A percentile compares a stretch with the other conserved stretches of the same genome.
These are phyloP conservation scores for Lycodopsis pacificus DNA, from an alignment of 2,797 vertebrate genomes.

Conservation along the genomic window DNA sequence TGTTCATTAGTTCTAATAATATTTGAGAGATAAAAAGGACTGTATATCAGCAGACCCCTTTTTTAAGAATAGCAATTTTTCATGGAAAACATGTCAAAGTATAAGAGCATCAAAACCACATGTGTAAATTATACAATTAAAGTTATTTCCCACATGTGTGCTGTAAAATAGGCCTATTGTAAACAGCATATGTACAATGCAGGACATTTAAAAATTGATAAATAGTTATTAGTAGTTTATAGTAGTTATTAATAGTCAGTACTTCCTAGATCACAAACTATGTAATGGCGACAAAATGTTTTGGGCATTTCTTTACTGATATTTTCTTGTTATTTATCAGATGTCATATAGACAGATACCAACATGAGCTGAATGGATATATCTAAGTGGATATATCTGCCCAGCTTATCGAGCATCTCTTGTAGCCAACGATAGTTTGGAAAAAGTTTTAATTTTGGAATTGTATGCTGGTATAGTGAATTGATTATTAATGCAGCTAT, in stretches of 20 bases:
- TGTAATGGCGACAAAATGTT: neutral
- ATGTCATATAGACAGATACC: neutral
- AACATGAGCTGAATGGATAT: neutral
- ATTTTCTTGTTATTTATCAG: neutral
- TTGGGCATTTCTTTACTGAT: neutral
- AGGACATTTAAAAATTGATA: neutral
- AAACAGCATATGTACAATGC: neutral
- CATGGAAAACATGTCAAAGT: neutral
- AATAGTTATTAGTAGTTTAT: neutral
- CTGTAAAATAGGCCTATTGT: neutral
- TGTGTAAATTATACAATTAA: neutral
- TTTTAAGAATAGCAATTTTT: neutral
- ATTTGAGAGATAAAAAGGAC: neutral
- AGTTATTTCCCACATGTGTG: neutral
- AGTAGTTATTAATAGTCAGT: neutral
- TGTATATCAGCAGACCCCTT: neutral
- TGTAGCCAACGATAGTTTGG: neutral
- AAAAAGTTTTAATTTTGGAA: constrained; percentile 15
- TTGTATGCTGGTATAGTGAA: constrained; percentile 14
- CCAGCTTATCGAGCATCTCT: neutral
- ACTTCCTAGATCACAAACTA: neutral
- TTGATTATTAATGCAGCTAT: constrained; percentile 37
- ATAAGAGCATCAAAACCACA: neutral
- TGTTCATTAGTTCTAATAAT: neutral
- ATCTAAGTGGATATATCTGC: neutral